Conservation (phyloP, 2,797 vertebrate species). For the Prionace glauca region DNA sequence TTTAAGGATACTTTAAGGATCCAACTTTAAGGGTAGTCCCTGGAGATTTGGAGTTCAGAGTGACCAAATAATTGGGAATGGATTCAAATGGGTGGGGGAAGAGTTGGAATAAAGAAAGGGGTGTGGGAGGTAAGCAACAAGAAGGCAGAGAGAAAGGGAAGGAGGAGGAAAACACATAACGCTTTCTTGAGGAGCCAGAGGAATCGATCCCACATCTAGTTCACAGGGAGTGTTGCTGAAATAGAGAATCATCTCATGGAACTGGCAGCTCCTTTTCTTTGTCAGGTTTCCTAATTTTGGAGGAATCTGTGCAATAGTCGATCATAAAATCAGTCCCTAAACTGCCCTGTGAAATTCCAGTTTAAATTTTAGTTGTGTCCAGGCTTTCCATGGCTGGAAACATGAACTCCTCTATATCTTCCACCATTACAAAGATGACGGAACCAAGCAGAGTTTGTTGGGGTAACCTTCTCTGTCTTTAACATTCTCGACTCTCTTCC, state of each 20-base stretch:
- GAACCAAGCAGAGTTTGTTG: background rate
- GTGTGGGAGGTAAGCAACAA: background rate
- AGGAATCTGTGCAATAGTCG: background rate
- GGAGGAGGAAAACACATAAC: too few relatives aligned
- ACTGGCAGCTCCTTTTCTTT: background rate
- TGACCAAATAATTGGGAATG: background rate
- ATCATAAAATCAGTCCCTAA: background rate
- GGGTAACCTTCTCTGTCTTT: background rate
- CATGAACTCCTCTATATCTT: background rate
- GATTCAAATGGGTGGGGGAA: background rate
- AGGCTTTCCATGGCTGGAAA: background rate
- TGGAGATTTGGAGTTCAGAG: too few relatives aligned
- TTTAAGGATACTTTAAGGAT: too few relatives aligned
- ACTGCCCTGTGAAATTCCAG: background rate
- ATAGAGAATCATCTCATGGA: background rate
- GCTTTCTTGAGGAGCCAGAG: too few relatives aligned
- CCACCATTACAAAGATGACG: background rate
- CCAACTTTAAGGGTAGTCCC: too few relatives aligned
- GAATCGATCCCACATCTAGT: background rate
- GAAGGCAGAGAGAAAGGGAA: background rate
- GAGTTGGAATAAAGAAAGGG: too few relatives aligned
- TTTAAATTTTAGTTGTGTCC: background rate
- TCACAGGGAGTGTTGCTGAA: background rate
- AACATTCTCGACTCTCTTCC: background rate
- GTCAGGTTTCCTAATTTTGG: background rate